Evolutionary conservation across 2,888 invertebrate species (phyloP), one percentile per base, ranked within the genome.

Genomic region (Chironomus tentans): DNA sequence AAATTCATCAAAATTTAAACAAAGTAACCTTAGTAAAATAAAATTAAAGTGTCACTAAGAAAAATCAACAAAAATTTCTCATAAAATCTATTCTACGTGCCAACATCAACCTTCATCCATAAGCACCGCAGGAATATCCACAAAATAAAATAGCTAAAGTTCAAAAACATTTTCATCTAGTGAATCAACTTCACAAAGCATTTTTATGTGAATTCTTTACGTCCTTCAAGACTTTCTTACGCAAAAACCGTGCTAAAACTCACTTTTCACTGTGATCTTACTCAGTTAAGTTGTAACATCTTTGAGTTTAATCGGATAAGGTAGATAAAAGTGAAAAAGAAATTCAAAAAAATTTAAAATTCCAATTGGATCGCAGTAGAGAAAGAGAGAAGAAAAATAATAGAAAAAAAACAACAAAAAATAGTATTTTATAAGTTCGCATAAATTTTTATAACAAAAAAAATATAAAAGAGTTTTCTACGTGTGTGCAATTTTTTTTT

Each of bases 161-260:
- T 68, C 28, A 68, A 65, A 24, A 65, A 24, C 65, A 65, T 24
- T 65, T 65, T 65, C 65, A 65, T 65, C 65, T 22, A 65, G 65
- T 24, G 65, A 65, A 65, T 24, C 65, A 65, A 65, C 24, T 65
- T 65, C 65, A 21, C 13, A 24, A 21, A 65, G 18, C 22, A 65
- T 65, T 65, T 65, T 65, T 65, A 24, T 24, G 65, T 65, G 22
- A 65, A 65, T 65, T 65, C 65, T 65, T 65, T 24, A 65, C 21
- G 65, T 65, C 65, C 21, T 22, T 65, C 65, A 24, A 24, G 65
- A 65, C 21, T 65, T 65, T 24, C 24, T 65, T 21, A 65, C 65
- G 65, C 65, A 65, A 65, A 65, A 13, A 21, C 12, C 13, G 65
- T 65, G 24, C 65, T 24, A 65, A 24, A 21, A 21, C 13, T 65